Evolutionary conservation across 37 sponge, comb jelly and placozoan genomes (phyloP).

Genomic region (Ianthella basta): DNA sequence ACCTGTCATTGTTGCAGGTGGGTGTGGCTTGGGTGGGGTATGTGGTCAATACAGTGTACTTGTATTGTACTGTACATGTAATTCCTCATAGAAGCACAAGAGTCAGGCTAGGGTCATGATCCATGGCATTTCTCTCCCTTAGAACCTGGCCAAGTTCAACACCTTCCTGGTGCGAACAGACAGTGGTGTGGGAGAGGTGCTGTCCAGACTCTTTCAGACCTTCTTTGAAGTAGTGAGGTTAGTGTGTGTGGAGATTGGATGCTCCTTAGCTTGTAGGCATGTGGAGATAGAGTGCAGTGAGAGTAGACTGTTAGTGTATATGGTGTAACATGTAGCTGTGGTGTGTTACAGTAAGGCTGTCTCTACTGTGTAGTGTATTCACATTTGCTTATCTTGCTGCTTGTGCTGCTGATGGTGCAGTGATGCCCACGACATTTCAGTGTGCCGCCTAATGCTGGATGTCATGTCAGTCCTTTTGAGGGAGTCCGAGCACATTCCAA

Average conservation of each 20-base stretch:
- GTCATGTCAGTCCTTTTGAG: slow-evolving; percentile 70
- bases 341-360: neutral
- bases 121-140: neutral
- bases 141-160: slow-evolving; percentile 64
- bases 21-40: neutral
- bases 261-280: neutral
- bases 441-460: slow-evolving; percentile 68
- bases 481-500: slow-evolving; percentile 79
- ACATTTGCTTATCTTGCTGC: neutral
- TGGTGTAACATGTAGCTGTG: neutral
- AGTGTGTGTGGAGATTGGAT: too few species aligned
- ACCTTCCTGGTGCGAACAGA: slow-evolving; percentile 69
- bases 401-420: slow-evolving; percentile 41
- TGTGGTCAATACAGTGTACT: too few species aligned
- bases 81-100: too few species aligned
- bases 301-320: too few species aligned
- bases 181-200: slow-evolving; percentile 62
- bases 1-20: slow-evolving; percentile 77
- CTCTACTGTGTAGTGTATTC: neutral
- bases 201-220: slow-evolving; percentile 73
- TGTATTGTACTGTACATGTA: too few species aligned
- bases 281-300: too few species aligned
- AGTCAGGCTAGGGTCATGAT: neutral
- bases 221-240: slow-evolving; percentile 74
- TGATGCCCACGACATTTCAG: slow-evolving; percentile 56